Percentiles rank a stretch among this genome's conserved stretches.
These are phyloP conservation scores for Cyclophora albipunctata DNA, from an alignment of 2,888 invertebrate species.

Conservation along the genomic window DNA sequence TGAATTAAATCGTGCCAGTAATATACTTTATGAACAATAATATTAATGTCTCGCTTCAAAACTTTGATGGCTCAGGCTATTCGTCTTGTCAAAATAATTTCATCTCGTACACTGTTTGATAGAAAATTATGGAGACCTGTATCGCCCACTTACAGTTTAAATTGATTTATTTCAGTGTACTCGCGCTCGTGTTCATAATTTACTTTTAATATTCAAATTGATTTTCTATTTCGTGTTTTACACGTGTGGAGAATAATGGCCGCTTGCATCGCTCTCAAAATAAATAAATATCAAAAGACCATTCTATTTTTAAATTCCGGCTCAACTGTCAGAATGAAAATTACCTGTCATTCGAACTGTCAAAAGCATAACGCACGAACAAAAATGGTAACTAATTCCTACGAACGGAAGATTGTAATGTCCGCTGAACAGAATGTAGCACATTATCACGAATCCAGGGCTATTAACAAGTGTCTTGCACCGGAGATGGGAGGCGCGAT, in stretches of 20 bases:
- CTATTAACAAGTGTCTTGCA: constrained; percentile 31
- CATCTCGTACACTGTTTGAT: constrained; percentile 19
- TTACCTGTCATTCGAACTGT: constrained; percentile 21
- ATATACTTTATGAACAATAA: constrained; percentile 55
- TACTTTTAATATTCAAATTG: not conserved
- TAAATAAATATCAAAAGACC: not conserved
- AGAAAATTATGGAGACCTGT: constrained; percentile 19
- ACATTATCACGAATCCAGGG: constrained; percentile 16
- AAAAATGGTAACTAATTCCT: constrained; percentile 16
- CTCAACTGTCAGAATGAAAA: constrained; percentile 16
- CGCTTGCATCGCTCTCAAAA: not conserved
- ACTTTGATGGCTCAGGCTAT: constrained; percentile 26
- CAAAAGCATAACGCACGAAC: constrained; percentile 14
- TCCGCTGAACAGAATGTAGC: constrained; percentile 18
- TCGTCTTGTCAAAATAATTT: constrained; percentile 37
- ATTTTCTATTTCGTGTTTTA: not conserved
- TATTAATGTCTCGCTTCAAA: constrained; percentile 32
- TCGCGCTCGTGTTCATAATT: not conserved
- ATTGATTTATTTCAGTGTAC: constrained; percentile 13
- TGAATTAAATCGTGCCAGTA: constrained; percentile 66
- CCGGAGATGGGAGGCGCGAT: constrained; percentile 30
- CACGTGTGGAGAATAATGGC: too few relatives aligned
- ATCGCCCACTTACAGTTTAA: constrained; percentile 17
- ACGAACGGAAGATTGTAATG: constrained; percentile 17
- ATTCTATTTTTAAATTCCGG: not conserved